phyloP scores from a whole-genome alignment of 2,888 invertebrate species.

The Iselma pallidipennis region DNA sequence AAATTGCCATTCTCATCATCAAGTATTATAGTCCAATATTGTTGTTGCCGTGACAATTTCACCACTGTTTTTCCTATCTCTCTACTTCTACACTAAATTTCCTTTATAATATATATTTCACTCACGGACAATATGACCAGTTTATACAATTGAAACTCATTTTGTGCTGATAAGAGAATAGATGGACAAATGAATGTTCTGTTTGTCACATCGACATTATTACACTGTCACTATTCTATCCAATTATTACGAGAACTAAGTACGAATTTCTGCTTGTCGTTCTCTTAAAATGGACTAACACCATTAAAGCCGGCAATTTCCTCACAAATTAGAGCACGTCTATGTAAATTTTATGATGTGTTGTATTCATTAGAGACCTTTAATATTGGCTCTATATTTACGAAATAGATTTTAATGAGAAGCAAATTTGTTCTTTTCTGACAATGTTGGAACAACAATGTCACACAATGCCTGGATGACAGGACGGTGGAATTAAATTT shows the following conservation, averaged over 20 bases:
- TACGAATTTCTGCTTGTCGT: constrained; percentile 33
- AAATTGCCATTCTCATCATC: constrained; percentile 31
- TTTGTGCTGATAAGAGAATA: constrained; percentile 37
- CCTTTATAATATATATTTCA: constrained; percentile 46
- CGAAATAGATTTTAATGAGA: constrained; percentile 17
- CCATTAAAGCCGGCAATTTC: constrained; percentile 41
- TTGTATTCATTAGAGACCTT: constrained; percentile 30
- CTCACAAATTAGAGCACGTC: constrained; percentile 41
- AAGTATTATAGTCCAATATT: constrained; percentile 26
- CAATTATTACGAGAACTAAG: constrained; percentile 25
- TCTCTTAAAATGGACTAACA: constrained; percentile 35
- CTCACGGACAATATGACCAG: constrained; percentile 46
- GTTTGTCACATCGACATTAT: too few relatives aligned
- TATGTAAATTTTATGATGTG: constrained; percentile 41
- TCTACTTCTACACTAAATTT: constrained; percentile 3
- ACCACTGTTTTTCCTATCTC: constrained; percentile 18
- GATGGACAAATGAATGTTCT: constrained; percentile 25
- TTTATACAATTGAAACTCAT: constrained; percentile 36
- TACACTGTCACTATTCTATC: too few relatives aligned
- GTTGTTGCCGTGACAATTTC: constrained; percentile 26
- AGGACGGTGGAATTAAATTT: neutral
- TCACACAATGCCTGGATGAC: too few relatives aligned
- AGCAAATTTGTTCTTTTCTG: constrained; percentile 6
- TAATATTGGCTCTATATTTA: constrained; percentile 7
- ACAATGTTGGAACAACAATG: neutral